These are phyloP conservation scores for Adineta ricciae DNA, from an alignment of 2,888 invertebrate species.

Conservation along the genomic window DNA sequence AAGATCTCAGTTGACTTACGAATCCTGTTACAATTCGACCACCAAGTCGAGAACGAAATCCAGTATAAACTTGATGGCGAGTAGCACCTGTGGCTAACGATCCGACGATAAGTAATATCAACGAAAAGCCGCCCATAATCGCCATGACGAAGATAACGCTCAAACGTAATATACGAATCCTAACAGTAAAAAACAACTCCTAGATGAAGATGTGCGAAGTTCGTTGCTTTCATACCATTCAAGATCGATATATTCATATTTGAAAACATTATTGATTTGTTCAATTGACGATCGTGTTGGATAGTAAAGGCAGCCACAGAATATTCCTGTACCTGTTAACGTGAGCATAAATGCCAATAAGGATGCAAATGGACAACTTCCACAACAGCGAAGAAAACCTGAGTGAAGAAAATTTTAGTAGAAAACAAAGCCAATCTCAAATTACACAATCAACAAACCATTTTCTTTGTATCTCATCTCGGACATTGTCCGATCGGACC, in stretches of 20 bases:
- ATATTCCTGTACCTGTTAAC: constrained; percentile 27
- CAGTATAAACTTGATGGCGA: constrained; percentile 29
- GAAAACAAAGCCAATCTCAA: not conserved
- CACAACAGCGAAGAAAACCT: constrained; percentile 21
- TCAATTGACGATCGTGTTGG: constrained; percentile 17
- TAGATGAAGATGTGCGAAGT: not conserved
- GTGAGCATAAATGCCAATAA: constrained; percentile 32
- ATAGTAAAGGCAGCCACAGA: constrained; percentile 29
- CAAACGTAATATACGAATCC: not conserved
- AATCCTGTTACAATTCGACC: constrained; percentile 33
- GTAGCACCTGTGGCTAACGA: constrained; percentile 33
- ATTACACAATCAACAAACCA: not conserved
- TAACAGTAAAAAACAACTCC: not conserved
- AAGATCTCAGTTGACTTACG: not conserved
- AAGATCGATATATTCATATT: constrained; percentile 27
- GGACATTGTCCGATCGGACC: constrained; percentile 17
- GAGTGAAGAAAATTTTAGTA: not conserved
- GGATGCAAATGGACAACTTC: constrained; percentile 32
- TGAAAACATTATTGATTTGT: constrained; percentile 1
- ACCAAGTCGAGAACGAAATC: constrained; percentile 30
- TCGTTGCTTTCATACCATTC: constrained; percentile 23
- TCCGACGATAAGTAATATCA: constrained; percentile 31
- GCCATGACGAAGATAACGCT: constrained; percentile 25
- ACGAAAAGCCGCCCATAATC: constrained; percentile 26
- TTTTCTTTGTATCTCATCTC: not conserved